A percentile compares a stretch with the other conserved stretches of the same genome.
Evolutionary conservation across 1,140 invertebrate species (phyloP).

Genomic region (Drosophila guanche): DNA sequence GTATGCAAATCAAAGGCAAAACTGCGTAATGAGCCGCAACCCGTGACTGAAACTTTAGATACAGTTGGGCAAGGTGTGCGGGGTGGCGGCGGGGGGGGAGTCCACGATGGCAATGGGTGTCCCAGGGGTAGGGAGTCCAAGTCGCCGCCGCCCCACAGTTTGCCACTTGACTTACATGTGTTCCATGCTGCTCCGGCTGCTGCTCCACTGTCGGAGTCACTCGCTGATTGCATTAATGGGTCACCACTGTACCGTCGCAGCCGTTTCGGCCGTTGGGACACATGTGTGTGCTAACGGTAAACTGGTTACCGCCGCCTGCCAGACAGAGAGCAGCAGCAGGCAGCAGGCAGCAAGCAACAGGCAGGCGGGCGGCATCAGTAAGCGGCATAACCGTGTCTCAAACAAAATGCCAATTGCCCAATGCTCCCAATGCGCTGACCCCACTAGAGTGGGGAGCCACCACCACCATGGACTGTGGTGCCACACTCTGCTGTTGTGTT

Average conservation of each 20-base stretch:
- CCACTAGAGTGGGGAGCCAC: background rate
- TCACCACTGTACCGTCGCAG: slow-evolving; percentile 44
- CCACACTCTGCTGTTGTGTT: no score
- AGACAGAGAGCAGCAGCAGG: no score
- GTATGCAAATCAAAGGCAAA: slow-evolving; percentile 71
- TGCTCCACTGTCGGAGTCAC: slow-evolving; percentile 21
- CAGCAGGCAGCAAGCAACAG: no score
- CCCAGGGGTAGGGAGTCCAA: slow-evolving; percentile 30
- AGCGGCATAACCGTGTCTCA: background rate
- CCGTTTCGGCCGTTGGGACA: slow-evolving; percentile 19
- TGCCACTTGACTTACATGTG: slow-evolving; percentile 74
- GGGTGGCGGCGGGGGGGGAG: background rate
- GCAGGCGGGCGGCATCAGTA: no score
- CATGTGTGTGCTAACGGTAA: slow-evolving; percentile 42
- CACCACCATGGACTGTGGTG: no score
- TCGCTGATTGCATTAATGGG: slow-evolving; percentile 54
- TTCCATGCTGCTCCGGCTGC: slow-evolving; percentile 16
- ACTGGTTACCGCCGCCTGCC: slow-evolving; percentile 30
- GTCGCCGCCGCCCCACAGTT: slow-evolving; percentile 23
- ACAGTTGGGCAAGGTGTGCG: no score
- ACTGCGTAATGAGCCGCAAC: slow-evolving; percentile 70
- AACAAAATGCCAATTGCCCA: slow-evolving; percentile 44
- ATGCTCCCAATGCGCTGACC: slow-evolving; percentile 27
- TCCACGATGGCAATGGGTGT: slow-evolving; percentile 1
- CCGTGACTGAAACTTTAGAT: slow-evolving; percentile 35